These are phyloP conservation scores for Psittacara wagleri DNA, from an alignment of 2,113 vertebrate genomes.

Conservation along the genomic window DNA sequence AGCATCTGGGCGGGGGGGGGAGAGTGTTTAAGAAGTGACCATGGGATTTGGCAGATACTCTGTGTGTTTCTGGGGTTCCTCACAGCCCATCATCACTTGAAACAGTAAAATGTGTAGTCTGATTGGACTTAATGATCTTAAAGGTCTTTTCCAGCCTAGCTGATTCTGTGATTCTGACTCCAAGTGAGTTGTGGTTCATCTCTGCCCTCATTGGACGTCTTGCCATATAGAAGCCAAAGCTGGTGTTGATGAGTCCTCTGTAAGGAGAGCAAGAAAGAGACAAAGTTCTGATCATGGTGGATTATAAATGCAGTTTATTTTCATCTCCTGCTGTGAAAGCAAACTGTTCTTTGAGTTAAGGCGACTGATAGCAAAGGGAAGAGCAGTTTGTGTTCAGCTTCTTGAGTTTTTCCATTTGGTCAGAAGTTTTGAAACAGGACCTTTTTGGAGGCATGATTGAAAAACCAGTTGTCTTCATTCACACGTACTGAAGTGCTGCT, in stretches of 20 bases:
- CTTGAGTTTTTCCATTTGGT: neutral
- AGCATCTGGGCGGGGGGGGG: too few relatives aligned
- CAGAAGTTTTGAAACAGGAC: neutral
- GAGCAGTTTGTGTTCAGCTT: neutral
- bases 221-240: neutral
- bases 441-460: neutral
- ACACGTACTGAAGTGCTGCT: neutral
- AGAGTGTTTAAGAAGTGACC: neutral
- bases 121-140: neutral
- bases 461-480: neutral
- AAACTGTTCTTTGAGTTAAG: neutral
- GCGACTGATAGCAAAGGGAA: neutral
- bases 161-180: neutral
- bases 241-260: neutral
- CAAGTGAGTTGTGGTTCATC: neutral
- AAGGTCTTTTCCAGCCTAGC: neutral
- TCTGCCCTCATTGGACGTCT: neutral
- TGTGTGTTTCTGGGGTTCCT: neutral
- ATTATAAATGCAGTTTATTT: neutral
- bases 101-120: neutral
- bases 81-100: neutral
- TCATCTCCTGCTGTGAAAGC: neutral
- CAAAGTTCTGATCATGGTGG: accelerated
- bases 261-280: neutral
- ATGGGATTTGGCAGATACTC: accelerated